Conservation (phyloP, 2,888 invertebrate species). For the Drosophila meridiana region DNA sequence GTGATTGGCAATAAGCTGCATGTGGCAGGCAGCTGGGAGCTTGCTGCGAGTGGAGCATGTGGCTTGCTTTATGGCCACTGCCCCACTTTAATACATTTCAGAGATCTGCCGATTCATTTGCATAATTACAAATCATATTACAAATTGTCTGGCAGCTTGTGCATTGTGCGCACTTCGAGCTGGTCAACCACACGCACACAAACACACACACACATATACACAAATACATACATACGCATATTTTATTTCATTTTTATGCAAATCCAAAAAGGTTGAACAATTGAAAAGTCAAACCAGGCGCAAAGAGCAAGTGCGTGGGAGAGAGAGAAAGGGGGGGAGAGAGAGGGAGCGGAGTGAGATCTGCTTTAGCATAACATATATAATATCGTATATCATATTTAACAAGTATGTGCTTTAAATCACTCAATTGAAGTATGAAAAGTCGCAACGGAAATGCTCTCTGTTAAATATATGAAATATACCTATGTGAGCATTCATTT, state of each 20-base stretch:
- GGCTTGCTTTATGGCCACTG: neutral
- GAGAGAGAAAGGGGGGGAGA: neutral
- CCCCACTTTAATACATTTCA: conserved; percentile 43
- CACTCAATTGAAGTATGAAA: neutral
- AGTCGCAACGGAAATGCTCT: neutral
- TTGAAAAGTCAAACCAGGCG: conserved; percentile 60
- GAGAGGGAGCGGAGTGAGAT: neutral
- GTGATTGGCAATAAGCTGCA: conserved; percentile 56
- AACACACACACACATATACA: neutral
- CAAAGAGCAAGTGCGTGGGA: neutral
- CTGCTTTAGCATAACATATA: conserved; percentile 7
- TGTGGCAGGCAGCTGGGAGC: conserved; percentile 23
- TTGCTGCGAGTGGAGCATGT: neutral
- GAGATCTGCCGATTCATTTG: conserved; percentile 56
- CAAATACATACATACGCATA: conserved; percentile 13
- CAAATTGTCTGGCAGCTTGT: conserved; percentile 44
- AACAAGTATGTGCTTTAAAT: neutral
- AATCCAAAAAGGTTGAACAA: conserved; percentile 61
- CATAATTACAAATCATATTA: conserved; percentile 77
- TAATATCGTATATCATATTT: conserved; percentile 2
- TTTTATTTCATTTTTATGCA: conserved; percentile 62
- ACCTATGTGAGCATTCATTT: no score
- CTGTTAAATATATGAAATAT: neutral
- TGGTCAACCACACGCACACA: conserved; percentile 23
- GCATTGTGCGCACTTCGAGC: conserved; percentile 40